Base-by-base conservation (phyloP, 2,113 vertebrate genomes). In the Alces alces region DNA sequence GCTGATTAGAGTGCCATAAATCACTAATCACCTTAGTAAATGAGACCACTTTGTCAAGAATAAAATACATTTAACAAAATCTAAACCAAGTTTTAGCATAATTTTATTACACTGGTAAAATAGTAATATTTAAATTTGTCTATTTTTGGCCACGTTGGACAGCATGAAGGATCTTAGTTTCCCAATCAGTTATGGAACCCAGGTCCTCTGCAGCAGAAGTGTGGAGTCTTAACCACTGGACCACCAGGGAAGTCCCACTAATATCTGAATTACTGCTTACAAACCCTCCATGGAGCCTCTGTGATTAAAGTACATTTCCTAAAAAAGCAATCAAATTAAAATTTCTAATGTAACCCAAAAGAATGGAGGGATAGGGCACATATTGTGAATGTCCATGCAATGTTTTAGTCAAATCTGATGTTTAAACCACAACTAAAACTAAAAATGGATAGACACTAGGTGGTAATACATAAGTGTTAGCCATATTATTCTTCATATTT, bases 301-400 rank as follows among this genome's bases (percentile, higher is more conserved):
- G 52, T 52, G 25, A 92, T 89, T 86, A 66, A 87, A 91, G 36
- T 47, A 88, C 17, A 52, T 76, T 96, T 85, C 43, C 36, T 92
- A 79, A 95, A 83, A 84, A 47, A 64, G 45, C 19, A 89, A 84
- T 84, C 83, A 83, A 89, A 96, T 66, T 95, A 96, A 97, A 97
- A 93, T 66, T 57, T 73, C 79, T 78, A 95, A 70, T 19, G 3
- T 85, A 90, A 93, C 28, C 33, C 52, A 7, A 57, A 95, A 93
- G 13, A 92, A 60, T 28, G 10, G 21, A 89, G 6, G 12, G 30
- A 78, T 25, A 89, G 25, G n/a, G 25, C 8, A 89, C n/a, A 36
- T 45, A 86, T 25, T 79, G 50, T 30, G 33, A 25, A 89, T 83
- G 28, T 30, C 87, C 7, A 66, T 43, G 27, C 4, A 78, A 88